A percentile compares a stretch with the other conserved stretches of the same genome.
phyloP scores from a whole-genome alignment of 30 jellyfish, hydroid and myxozoan species.

The Aurelia coerulea region DNA sequence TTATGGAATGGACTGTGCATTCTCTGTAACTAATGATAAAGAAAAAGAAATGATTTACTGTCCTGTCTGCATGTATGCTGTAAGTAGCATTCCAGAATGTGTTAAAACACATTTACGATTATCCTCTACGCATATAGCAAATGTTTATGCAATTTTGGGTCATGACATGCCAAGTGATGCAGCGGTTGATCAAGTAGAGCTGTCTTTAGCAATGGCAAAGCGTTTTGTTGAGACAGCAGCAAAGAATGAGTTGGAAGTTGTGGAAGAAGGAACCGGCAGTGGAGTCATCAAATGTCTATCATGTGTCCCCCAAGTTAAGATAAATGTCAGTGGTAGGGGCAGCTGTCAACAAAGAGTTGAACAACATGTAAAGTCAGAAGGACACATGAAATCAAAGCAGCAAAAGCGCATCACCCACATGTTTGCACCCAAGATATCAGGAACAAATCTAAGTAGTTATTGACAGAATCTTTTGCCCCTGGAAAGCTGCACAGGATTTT shows the following conservation, averaged over 20 bases:
- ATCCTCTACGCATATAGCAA: slow-evolving; percentile 10
- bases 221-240: slow-evolving; percentile 15
- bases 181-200: too few relatives aligned
- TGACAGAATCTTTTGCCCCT: slow-evolving; percentile 18
- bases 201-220: slow-evolving; percentile 6
- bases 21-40: too few relatives aligned
- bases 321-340: slow-evolving; percentile 8
- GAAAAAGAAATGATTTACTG: too few relatives aligned
- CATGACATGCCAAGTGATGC: background rate
- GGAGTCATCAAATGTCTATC: slow-evolving; percentile 12
- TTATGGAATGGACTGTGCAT: too few relatives aligned
- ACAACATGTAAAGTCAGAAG: background rate
- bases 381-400: slow-evolving; percentile 17
- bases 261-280: slow-evolving; percentile 9
- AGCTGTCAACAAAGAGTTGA: slow-evolving; percentile 20
- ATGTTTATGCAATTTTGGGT: slow-evolving; percentile 13
- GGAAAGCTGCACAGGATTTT: slow-evolving; percentile 2
- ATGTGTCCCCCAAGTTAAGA: slow-evolving; percentile 8
- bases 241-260: slow-evolving; percentile 6
- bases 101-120: slow-evolving; percentile 2
- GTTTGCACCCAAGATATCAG: background rate
- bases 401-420: slow-evolving; percentile 11
- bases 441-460: background rate
- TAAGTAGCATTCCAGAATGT: slow-evolving; percentile 14
- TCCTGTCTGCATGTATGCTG: too few relatives aligned